A percentile compares a stretch with the other conserved stretches of the same genome.
phyloP scores from a whole-genome alignment of 2,888 invertebrate genomes.

The Lottia scabra region DNA sequence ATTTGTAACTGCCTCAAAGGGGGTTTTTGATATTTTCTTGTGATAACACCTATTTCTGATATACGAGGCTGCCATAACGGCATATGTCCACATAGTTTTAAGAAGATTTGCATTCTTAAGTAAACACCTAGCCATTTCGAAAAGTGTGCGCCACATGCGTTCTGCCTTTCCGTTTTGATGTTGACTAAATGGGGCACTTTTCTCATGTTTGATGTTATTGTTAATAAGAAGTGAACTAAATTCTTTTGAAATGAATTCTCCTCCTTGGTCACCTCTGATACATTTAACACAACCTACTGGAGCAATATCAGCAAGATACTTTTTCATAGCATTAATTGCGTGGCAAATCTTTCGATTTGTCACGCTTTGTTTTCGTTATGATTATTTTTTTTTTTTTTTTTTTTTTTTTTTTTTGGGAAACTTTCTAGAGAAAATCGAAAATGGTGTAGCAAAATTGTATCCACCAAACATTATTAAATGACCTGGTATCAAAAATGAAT shows the following conservation, averaged over 20 bases:
- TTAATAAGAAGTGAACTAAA: slow-evolving; percentile 11
- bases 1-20: slow-evolving; percentile 22
- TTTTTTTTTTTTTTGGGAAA: too few species aligned
- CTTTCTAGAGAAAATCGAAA: too few species aligned
- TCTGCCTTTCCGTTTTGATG: slow-evolving; percentile 35
- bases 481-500: too few species aligned
- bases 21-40: neutral
- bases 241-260: slow-evolving; percentile 13
- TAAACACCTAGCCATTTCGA: slow-evolving; percentile 33
- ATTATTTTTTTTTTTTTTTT: too few species aligned
- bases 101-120: slow-evolving; percentile 22
- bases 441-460: too few species aligned
- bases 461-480: too few species aligned
- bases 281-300: slow-evolving; percentile 17
- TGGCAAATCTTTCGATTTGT: too few species aligned
- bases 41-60: slow-evolving; percentile 32
- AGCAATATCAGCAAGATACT: slow-evolving; percentile 24
- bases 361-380: too few species aligned
- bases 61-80: slow-evolving; percentile 26
- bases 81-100: slow-evolving; percentile 33
- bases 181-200: slow-evolving; percentile 23
- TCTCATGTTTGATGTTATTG: slow-evolving; percentile 22
- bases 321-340: slow-evolving; percentile 14
- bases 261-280: slow-evolving; percentile 10
- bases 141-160: slow-evolving; percentile 28